Base-by-base conservation (phyloP, 2,113 vertebrate genomes). In the Ageneiosus marmoratus region DNA sequence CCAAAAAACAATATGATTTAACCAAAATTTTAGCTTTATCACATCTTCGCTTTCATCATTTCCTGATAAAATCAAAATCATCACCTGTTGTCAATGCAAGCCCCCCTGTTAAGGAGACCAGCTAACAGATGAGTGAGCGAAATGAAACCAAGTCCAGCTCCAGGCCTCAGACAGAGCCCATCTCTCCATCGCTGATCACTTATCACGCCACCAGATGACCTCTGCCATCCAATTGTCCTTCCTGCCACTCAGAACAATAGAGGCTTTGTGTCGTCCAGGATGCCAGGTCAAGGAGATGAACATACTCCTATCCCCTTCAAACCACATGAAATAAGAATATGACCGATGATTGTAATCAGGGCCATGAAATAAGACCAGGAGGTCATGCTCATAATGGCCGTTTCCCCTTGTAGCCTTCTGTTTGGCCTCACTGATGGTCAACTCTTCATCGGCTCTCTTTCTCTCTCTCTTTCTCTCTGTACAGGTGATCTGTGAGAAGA, bases 401-500 rank as follows among this genome's bases (percentile, higher is more conserved):
- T 77, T 80, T 74, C 65, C 58, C 32, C 65, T 76, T 44, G 32
- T 16, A 27, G 74, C 63, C 51, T 62, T 79, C 50, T 20, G 13
- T 84, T 77, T 73, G 77, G 77, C 32, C 58, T 82, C 50, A 4
- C 32, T 51, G 79, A 63, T 65, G 46, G 81, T 79, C 77, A 80
- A 2, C 6, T 37, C 67, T 51, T 74, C 37, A 18, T 50, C 41
- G 55, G 53, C 18, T 46, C 44, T 74, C 0, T 62, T 32, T 58
- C 20, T 62, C 74, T 60, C 37, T 2, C 73, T 62, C 74, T 60
- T 5, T 2, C 73, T 74, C 48, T 69, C 48, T 73, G 27, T 56
- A 9, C 91, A 99, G 98, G 97, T 98, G 74, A 94, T 99, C 60
- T 99, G 98, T 92, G 97, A 98, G 92, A 99, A 99, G 91, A 99